Base-by-base conservation (phyloP, 2,113 vertebrate species). In the Rhagologus leucostigma region DNA sequence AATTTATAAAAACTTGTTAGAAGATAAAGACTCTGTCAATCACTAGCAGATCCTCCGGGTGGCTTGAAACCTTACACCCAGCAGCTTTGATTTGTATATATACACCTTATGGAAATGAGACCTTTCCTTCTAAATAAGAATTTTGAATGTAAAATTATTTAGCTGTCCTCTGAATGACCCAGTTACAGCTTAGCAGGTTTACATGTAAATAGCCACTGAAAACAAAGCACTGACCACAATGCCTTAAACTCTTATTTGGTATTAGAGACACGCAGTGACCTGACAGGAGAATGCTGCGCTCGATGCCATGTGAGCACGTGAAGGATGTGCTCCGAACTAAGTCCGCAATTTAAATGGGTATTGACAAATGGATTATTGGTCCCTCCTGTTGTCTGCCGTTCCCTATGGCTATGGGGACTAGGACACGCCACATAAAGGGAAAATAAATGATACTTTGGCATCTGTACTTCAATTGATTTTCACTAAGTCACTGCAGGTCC, bases 11-110 rank as follows among this genome's bases (percentile, higher is more conserved):
- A 92, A 59, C 50, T 68, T 57, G 33, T 68, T 95, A 69, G 76
- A 89, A 94, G 73, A 96, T 46, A 86, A 81, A 89, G 63, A 64
- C 11, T 67, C 63, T 81, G 60, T 86, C 92, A 92, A 42, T 93
- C 74, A 93, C 50, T 90, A 82, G 89, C 59, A 89, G 60, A 64
- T 46, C 82, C 49, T 84, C 52, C 69, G 29, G 67, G 47, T 63
- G 70, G 37, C 78, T 89, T 46, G 60, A 89, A 94, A 77, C 32
- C 75, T 56, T 46, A 55, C 14, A 80, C 37, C 35, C 44, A 84
- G 49, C 56, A 80, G 49, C 56, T 71, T 70, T 90, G 49, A 71
- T 52, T 41, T 84, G 42, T 60, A 46, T 35, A 20, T 59, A 20
- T 27, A 49, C 5, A n/a, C 77, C n/a, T 69, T 39, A 56, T 5